Base-by-base conservation (phyloP, 2,797 vertebrate genomes). In the Pachyuromys duprasi region DNA sequence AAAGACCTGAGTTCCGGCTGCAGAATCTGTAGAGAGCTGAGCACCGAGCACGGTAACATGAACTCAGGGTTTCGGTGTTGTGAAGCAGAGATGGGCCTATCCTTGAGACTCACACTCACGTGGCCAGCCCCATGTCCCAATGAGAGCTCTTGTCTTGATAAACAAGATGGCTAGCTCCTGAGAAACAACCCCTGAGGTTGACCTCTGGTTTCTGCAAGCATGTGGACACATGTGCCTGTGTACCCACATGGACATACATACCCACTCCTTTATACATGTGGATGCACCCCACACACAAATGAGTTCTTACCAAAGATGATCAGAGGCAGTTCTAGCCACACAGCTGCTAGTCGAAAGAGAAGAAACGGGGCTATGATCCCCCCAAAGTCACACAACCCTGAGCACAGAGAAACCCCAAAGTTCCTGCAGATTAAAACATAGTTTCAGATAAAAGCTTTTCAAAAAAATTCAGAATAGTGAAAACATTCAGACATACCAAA, bases 361-460 rank as follows among this genome's bases (percentile, higher is more conserved):
- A 99, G 97, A 93, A 99, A 99, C 0, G 99, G 98, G 75, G 98
- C 98, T 94, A 99, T 97, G 94, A 98, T 98, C 0, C 99, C 99
- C 39, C 99, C 99, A 18, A 99, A 96, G 93, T 99, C 99, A 97
- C 98, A 99, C 70, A 99, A 88, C 63, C 98, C 98, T 0, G 98
- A 99, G 80, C 99, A 99, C 49, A 99, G 86, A 0, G 99, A 99
- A 89, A 99, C 98, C n/a, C 98, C 98, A 65, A 99, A 99, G 94
- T 99, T 99, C 95, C 99, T 99, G 97, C 1, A 97, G 97, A 92
- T 94, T 49, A 96, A 93, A 97, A 96, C 95, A 33, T 39, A 15
- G 81, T 72, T 90, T 86, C 24, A 84, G 80, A 28, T 42, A 60
- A 72, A 76, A 75, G 42, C 4, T 14, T 89, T 8, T n/a, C n/a